Conservation (phyloP, 2,888 invertebrate genomes). For the Drosophila infuscata region DNA sequence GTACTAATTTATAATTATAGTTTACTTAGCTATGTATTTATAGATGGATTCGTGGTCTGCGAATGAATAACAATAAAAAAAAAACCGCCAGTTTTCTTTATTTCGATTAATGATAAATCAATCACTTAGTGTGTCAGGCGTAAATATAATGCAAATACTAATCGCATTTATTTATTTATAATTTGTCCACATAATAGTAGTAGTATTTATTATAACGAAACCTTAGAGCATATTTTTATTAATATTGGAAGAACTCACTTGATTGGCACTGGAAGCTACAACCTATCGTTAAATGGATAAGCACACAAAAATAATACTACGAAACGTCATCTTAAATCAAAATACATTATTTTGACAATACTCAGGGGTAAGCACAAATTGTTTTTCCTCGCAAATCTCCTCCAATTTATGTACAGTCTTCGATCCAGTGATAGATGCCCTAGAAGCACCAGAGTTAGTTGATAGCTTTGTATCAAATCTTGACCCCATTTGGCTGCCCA, state of each 20-base stretch:
- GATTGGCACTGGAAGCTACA: slow-evolving; percentile 73
- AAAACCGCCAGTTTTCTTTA: slow-evolving; percentile 2
- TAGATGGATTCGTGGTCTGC: slow-evolving; percentile 3
- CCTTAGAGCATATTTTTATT: slow-evolving; percentile 13
- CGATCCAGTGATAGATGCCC: background rate
- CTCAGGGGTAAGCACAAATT: slow-evolving; percentile 13
- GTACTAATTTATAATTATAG: background rate
- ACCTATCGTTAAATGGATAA: slow-evolving; percentile 39
- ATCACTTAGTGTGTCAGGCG: background rate
- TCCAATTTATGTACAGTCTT: slow-evolving; percentile 80
- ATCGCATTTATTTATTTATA: background rate
- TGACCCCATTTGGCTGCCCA: slow-evolving; percentile 54
- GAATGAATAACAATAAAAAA: slow-evolving; percentile 33
- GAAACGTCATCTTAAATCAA: slow-evolving; percentile 18
- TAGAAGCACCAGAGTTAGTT: background rate
- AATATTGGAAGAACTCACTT: slow-evolving; percentile 66
- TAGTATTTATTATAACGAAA: slow-evolving; percentile 19
- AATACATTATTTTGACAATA: slow-evolving; percentile 22
- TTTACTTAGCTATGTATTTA: slow-evolving; percentile 1
- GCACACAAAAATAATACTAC: slow-evolving; percentile 59
- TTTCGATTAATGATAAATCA: slow-evolving; percentile 14
- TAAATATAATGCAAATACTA: background rate
- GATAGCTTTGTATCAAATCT: slow-evolving; percentile 39
- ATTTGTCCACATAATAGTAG: background rate
- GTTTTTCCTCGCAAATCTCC: background rate